Evolutionary conservation across 23 tunicate species (phyloP).

Genomic region (Pegea sp.): DNA sequence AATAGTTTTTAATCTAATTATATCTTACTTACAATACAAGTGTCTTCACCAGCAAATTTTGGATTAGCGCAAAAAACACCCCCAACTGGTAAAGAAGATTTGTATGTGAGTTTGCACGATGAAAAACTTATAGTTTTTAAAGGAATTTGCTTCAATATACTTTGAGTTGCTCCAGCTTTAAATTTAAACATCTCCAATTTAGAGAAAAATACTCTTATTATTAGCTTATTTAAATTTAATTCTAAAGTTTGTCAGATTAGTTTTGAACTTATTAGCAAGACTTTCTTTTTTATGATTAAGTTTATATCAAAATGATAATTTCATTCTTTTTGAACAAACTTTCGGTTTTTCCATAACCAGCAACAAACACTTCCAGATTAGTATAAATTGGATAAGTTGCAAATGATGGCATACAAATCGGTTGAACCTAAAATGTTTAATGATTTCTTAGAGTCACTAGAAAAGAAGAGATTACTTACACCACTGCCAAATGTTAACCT

Average conservation of each 20-base stretch:
- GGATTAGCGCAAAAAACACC: slow-evolving; percentile 83
- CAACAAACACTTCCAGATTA: slow-evolving; percentile 8
- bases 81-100: slow-evolving; percentile 18
- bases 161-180: no score
- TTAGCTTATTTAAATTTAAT: no score
- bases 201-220: no score
- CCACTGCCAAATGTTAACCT: slow-evolving; percentile 1
- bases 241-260: no score
- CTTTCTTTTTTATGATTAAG: no score
- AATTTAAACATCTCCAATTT: no score
- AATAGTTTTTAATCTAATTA: no score
- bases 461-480: slow-evolving; percentile 4
- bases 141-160: slow-evolving; percentile 19
- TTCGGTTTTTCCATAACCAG: slow-evolving; percentile 34
- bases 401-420: slow-evolving; percentile 39
- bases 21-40: slow-evolving; percentile 64
- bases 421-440: slow-evolving; percentile 11
- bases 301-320: no score
- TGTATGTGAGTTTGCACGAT: slow-evolving; percentile 12
- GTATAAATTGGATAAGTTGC: slow-evolving; percentile 1
- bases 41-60: slow-evolving; percentile 25
- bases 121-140: no score
- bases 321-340: no score
- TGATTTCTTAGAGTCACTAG: neutral
- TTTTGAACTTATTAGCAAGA: no score